Evolutionary conservation across 2,888 invertebrate species (phyloP).

Genomic region (Cartodere bifasciata): DNA sequence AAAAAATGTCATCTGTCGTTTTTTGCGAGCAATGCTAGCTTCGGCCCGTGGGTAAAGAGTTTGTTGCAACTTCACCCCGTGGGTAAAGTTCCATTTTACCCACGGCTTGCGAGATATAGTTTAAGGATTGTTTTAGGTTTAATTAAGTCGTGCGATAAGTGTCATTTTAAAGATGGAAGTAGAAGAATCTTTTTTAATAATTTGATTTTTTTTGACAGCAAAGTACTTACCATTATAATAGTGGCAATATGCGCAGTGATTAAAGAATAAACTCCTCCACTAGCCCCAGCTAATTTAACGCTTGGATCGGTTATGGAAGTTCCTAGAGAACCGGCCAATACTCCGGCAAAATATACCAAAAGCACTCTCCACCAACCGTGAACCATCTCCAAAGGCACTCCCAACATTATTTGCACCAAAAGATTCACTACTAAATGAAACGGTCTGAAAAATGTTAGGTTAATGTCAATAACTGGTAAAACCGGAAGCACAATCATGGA

Average conservation of each 20-base stretch:
- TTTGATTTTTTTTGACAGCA: too few species aligned
- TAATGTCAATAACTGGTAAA: slow-evolving; percentile 5
- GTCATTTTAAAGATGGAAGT: too few species aligned
- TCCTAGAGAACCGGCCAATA: slow-evolving; percentile 71
- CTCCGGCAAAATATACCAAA: slow-evolving; percentile 71
- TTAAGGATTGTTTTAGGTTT: too few species aligned
- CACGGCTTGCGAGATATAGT: too few species aligned
- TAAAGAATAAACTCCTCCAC: slow-evolving; percentile 89
- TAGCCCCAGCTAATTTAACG: slow-evolving; percentile 82
- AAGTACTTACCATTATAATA: slow-evolving; percentile 65
- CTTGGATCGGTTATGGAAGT: slow-evolving; percentile 68
- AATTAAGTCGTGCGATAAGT: too few species aligned
- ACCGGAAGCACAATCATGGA: too few species aligned
- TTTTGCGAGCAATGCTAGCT: too few species aligned
- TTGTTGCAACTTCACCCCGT: too few species aligned
- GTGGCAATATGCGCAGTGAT: slow-evolving; percentile 89
- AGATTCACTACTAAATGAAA: slow-evolving; percentile 85
- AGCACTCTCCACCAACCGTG: slow-evolving; percentile 90
- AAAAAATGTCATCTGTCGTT: too few species aligned
- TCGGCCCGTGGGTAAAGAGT: too few species aligned
- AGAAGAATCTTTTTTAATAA: too few species aligned
- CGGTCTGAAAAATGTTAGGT: slow-evolving; percentile 40
- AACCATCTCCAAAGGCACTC: slow-evolving; percentile 91
- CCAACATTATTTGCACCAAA: slow-evolving; percentile 82
- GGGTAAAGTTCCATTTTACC: too few species aligned